Percentiles rank a stretch among this genome's conserved stretches.
Evolutionary conservation across 2,888 invertebrate species (phyloP).

Genomic region (Penaeus monodon): DNA sequence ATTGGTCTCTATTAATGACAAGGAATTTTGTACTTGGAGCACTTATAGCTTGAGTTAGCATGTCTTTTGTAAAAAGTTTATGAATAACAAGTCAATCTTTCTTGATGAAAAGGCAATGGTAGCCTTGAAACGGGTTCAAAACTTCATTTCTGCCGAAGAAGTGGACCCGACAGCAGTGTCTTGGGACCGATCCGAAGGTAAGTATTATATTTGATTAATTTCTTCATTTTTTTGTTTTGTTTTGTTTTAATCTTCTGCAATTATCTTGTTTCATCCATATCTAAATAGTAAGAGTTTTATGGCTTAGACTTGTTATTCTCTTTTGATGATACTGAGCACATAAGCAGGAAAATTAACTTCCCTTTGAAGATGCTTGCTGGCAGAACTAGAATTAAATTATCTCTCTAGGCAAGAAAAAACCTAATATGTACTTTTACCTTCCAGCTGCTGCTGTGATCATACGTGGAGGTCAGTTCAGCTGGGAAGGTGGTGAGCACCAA

Average conservation of each 20-base stretch:
- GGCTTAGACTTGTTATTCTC: too few relatives aligned
- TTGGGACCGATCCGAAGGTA: background rate
- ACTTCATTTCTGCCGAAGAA: slow-evolving; percentile 9
- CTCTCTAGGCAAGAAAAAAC: too few relatives aligned
- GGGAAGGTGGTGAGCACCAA: slow-evolving; percentile 72
- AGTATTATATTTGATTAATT: background rate
- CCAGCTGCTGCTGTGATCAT: slow-evolving; percentile 84
- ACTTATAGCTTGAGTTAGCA: too few relatives aligned
- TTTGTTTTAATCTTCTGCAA: too few relatives aligned
- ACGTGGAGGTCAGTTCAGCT: slow-evolving; percentile 88
- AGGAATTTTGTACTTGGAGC: too few relatives aligned
- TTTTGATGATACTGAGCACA: background rate
- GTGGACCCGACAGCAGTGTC: slow-evolving; percentile 24
- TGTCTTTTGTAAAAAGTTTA: too few relatives aligned
- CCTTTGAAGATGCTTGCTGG: background rate
- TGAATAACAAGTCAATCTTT: too few relatives aligned
- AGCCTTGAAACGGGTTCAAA: slow-evolving; percentile 5
- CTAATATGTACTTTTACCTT: slow-evolving; percentile 50
- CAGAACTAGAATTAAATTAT: too few relatives aligned
- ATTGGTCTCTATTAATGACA: too few relatives aligned
- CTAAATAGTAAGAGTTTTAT: background rate
- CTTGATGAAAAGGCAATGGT: slow-evolving; percentile 8
- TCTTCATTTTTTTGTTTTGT: too few relatives aligned
- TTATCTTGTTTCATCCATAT: too few relatives aligned
- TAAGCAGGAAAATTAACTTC: background rate